phyloP scores from a whole-genome alignment of 2,888 invertebrate species.

The Noctua comes region DNA sequence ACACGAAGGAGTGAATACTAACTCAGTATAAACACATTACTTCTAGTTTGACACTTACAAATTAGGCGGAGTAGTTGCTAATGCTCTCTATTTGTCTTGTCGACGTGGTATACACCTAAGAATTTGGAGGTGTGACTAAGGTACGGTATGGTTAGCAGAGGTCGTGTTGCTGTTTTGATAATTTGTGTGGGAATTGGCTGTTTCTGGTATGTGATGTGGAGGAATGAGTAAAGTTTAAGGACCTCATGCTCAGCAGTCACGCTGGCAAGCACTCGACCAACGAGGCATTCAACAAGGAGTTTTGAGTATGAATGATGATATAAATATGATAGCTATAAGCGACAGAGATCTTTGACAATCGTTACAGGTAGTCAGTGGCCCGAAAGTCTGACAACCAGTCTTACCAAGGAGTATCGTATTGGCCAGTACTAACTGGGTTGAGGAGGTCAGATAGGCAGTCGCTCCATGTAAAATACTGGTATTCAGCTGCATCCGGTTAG shows the following conservation, averaged over 20 bases:
- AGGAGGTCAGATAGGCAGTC: no score
- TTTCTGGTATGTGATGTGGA: background rate
- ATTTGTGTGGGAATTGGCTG: background rate
- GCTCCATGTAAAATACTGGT: no score
- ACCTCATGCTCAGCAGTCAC: no score
- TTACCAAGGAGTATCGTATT: no score
- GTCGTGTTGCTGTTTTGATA: background rate
- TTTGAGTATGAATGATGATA: background rate
- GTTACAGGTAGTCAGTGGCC: no score
- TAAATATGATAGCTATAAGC: background rate
- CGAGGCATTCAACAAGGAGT: background rate
- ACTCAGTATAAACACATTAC: conserved; percentile 54
- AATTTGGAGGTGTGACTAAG: conserved; percentile 11
- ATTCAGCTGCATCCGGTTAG: no score
- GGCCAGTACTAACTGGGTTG: no score
- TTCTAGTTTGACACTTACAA: conserved; percentile 59
- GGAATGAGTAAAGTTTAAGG: background rate
- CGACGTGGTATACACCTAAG: conserved; percentile 11
- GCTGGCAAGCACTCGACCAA: background rate
- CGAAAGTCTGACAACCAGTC: no score
- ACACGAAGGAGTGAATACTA: conserved; percentile 25
- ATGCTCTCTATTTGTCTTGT: conserved; percentile 50
- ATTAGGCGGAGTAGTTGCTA: conserved; percentile 48
- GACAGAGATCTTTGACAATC: no score
- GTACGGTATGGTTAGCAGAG: background rate